These are phyloP conservation scores for Ciconia boyciana DNA, from an alignment of 2,113 vertebrate species.

Conservation along the genomic window DNA sequence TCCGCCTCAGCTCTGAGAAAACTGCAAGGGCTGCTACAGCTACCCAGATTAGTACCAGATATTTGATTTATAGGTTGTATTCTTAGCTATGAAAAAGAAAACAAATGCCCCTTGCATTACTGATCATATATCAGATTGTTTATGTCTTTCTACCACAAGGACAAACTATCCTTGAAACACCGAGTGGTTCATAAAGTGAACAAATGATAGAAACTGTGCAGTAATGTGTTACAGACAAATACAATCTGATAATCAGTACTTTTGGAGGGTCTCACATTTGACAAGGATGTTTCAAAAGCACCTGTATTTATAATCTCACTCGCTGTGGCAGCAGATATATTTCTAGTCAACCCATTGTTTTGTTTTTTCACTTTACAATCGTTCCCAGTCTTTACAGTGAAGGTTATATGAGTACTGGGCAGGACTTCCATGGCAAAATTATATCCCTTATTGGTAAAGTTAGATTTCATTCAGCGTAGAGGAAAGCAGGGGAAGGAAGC, in stretches of 20 bases:
- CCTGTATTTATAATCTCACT: background rate
- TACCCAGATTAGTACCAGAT: background rate
- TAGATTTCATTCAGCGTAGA: background rate
- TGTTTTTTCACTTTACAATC: accelerated
- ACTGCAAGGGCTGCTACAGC: background rate
- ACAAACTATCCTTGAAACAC: background rate
- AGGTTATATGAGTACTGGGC: background rate
- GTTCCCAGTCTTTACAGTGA: background rate
- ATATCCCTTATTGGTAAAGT: background rate
- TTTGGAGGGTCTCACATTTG: background rate
- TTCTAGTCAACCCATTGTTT: background rate
- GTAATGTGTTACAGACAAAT: background rate
- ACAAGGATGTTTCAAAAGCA: background rate
- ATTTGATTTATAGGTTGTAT: background rate
- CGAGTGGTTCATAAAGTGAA: background rate
- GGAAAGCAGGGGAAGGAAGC: background rate
- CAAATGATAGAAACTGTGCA: background rate
- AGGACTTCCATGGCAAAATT: background rate
- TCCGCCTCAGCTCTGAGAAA: background rate
- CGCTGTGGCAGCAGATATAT: background rate
- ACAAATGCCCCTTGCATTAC: background rate
- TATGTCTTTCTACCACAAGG: background rate
- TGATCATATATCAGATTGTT: background rate
- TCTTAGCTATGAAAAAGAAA: background rate
- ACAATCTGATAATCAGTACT: background rate